These are phyloP conservation scores for Platorchestia sp. DNA, from an alignment of 1,140 invertebrate species.

Conservation along the genomic window DNA sequence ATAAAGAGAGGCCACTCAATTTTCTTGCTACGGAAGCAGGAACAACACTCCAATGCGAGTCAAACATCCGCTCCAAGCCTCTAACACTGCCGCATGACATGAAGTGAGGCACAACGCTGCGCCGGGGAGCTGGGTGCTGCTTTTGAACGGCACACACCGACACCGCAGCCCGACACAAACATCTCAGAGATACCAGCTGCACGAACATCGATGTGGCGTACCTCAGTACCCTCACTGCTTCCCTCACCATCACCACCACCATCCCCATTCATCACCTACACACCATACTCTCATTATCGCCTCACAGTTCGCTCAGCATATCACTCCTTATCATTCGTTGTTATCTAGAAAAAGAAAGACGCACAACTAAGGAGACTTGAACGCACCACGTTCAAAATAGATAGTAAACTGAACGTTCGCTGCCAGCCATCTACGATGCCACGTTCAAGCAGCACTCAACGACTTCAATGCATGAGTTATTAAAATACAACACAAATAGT, in stretches of 20 bases:
- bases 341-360: slow-evolving; percentile 46
- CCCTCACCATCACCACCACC: slow-evolving; percentile 18
- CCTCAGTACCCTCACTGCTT: slow-evolving; percentile 19
- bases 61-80: too few species aligned
- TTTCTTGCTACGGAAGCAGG: too few species aligned
- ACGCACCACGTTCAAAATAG: slow-evolving; percentile 55
- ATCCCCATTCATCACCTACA: neutral
- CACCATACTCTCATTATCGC: neutral
- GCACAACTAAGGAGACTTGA: slow-evolving; percentile 46
- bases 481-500: neutral
- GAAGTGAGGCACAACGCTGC: too few species aligned
- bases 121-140: too few species aligned
- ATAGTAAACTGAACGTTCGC: slow-evolving; percentile 53
- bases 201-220: neutral
- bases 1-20: too few species aligned
- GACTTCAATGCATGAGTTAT: slow-evolving; percentile 49
- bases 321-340: slow-evolving; percentile 24
- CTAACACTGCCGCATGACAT: too few species aligned
- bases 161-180: too few species aligned
- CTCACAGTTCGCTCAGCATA: slow-evolving; percentile 16
- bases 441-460: slow-evolving; percentile 47
- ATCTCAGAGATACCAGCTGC: neutral
- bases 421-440: slow-evolving; percentile 20
- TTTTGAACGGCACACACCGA: too few species aligned
- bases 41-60: too few species aligned